Conservation (phyloP, 2,888 invertebrate species). For the Spisula subtruncata region DNA sequence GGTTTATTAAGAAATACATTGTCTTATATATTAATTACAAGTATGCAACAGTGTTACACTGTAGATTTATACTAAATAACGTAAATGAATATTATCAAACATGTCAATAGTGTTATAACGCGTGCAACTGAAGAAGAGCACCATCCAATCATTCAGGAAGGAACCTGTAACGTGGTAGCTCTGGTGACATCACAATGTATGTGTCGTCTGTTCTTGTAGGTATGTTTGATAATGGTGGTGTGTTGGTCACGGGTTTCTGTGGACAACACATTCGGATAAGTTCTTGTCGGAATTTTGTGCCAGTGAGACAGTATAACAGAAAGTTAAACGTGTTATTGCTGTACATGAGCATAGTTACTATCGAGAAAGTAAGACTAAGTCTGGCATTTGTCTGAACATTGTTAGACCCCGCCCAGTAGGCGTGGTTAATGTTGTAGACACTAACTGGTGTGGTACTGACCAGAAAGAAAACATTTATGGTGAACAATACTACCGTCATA, state of each 20-base stretch:
- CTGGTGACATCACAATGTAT: too few species aligned
- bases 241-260: not conserved
- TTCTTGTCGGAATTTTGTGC: constrained; percentile 80
- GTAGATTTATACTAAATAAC: too few species aligned
- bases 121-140: too few species aligned
- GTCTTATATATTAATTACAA: too few species aligned
- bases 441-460: constrained; percentile 78
- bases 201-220: too few species aligned
- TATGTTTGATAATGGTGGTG: not conserved
- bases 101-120: too few species aligned
- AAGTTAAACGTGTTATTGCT: constrained; percentile 81
- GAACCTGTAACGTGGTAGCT: too few species aligned
- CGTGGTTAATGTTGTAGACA: constrained; percentile 73
- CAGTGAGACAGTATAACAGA: constrained; percentile 81
- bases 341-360: constrained; percentile 80
- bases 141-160: too few species aligned
- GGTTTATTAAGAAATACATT: too few species aligned
- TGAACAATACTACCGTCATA: constrained; percentile 78
- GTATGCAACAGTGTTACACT: too few species aligned
- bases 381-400: constrained; percentile 33
- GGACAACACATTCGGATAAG: constrained; percentile 60
- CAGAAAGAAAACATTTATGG: constrained; percentile 77
- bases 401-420: constrained; percentile 61
- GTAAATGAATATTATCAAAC: too few species aligned
- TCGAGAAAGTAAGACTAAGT: constrained; percentile 73